Percentiles rank a stretch among this genome's conserved stretches.
phyloP scores from a whole-genome alignment of 53 echinoderm and acorn worm genomes.

The Stichopus horrens region DNA sequence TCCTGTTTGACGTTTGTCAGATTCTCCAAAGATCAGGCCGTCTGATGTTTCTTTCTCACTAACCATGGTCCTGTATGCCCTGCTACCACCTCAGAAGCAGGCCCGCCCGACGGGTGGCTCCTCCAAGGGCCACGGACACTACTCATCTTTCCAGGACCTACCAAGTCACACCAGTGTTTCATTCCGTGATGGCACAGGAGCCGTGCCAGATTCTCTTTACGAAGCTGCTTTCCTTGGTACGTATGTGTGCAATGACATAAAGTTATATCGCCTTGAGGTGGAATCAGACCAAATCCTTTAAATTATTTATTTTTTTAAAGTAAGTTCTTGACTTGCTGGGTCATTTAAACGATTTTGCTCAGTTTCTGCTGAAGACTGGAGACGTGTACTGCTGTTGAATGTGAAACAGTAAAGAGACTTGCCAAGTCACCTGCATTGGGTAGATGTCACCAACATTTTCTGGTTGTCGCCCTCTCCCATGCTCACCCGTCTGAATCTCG shows the following conservation, averaged over 20 bases:
- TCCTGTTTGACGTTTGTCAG: slow-evolving; percentile 12
- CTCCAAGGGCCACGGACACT: slow-evolving; percentile 50
- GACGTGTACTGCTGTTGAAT: too few species aligned
- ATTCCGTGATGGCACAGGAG: slow-evolving; percentile 66
- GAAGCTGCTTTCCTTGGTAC: slow-evolving; percentile 94
- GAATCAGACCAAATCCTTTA: too few species aligned
- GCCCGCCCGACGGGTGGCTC: slow-evolving; percentile 61
- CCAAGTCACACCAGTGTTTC: slow-evolving; percentile 90
- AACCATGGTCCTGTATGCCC: slow-evolving; percentile 87
- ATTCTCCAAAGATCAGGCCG: slow-evolving; percentile 89
- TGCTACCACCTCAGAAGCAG: slow-evolving; percentile 90
- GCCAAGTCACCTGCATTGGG: too few species aligned
- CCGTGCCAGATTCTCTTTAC: slow-evolving; percentile 89
- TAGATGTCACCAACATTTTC: too few species aligned
- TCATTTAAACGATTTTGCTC: too few species aligned
- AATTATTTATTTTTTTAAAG: too few species aligned
- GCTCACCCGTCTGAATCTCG: too few species aligned
- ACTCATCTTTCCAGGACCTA: slow-evolving; percentile 85
- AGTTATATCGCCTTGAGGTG: too few species aligned
- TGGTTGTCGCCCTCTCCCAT: too few species aligned
- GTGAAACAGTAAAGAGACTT: too few species aligned
- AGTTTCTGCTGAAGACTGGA: too few species aligned
- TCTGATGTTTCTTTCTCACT: slow-evolving; percentile 93
- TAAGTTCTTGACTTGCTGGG: too few species aligned
- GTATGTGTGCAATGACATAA: not conserved